Evolutionary conservation across 2,888 invertebrate genomes (phyloP).

Genomic region (Lochmaea capreae): DNA sequence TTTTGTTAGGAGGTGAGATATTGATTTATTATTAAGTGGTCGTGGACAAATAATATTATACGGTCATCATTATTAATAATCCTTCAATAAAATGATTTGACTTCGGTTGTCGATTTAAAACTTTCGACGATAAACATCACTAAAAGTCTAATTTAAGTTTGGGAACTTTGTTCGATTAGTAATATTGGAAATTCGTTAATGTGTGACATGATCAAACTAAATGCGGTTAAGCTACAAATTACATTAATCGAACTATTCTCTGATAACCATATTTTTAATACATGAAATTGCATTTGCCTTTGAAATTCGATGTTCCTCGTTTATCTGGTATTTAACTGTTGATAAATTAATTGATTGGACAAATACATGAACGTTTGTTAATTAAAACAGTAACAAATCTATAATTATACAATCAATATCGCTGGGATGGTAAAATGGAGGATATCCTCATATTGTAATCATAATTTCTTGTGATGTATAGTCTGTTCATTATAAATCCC

Average conservation of each 20-base stretch:
- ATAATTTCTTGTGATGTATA: too few species aligned
- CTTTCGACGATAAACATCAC: not conserved
- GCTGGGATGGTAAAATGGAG: too few species aligned
- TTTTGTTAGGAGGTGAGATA: too few species aligned
- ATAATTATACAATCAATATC: too few species aligned
- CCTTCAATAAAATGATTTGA: too few species aligned
- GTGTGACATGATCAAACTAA: conserved; percentile 22
- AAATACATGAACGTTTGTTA: not conserved
- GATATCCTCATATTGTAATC: too few species aligned
- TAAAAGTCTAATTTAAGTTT: not conserved
- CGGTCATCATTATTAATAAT: too few species aligned
- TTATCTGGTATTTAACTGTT: not conserved
- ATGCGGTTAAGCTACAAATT: conserved; percentile 10
- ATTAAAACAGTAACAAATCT: not conserved
- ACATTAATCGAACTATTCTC: conserved; percentile 17
- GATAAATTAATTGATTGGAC: conserved; percentile 1
- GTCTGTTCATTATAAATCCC: too few species aligned
- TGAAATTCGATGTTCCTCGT: not conserved
- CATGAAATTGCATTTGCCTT: not conserved
- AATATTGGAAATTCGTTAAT: conserved; percentile 27
- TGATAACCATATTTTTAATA: conserved; percentile 11
- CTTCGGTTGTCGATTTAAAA: too few species aligned
- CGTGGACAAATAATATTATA: too few species aligned
- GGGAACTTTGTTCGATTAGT: conserved; percentile 11
- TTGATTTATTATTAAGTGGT: too few species aligned